Conservation (phyloP, 2,113 vertebrate species). For the Colistium nudipinnis region DNA sequence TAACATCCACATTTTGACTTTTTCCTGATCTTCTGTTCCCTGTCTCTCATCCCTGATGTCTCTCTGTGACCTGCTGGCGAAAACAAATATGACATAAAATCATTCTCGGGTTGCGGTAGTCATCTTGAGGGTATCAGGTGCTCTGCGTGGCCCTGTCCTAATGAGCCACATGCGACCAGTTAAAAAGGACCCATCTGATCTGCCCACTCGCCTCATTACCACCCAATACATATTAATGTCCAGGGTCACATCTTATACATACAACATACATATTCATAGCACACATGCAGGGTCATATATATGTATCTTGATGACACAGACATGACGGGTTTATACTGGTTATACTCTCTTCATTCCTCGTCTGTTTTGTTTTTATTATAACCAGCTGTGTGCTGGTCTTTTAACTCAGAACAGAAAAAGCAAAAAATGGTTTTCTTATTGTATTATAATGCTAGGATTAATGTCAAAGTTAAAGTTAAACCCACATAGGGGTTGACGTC, state of each 20-base stretch:
- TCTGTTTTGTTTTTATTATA: slow-evolving; percentile 47
- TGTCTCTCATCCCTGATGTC: not conserved
- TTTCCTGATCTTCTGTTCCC: not conserved
- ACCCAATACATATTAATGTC: slow-evolving; percentile 81
- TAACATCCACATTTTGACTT: slow-evolving; percentile 15
- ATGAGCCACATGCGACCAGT: slow-evolving; percentile 82
- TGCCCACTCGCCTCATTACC: slow-evolving; percentile 78
- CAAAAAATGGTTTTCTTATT: too few species aligned
- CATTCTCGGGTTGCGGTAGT: slow-evolving; percentile 58
- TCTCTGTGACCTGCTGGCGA: not conserved
- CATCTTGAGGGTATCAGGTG: slow-evolving; percentile 76
- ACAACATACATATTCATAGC: slow-evolving; percentile 80
- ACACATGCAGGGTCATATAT: slow-evolving; percentile 71
- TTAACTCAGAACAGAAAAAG: not conserved
- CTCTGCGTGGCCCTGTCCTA: slow-evolving; percentile 63
- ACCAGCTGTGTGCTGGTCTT: slow-evolving; percentile 15
- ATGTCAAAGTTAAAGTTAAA: too few species aligned
- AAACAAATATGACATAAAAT: slow-evolving; percentile 51
- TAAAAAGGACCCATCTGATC: slow-evolving; percentile 80
- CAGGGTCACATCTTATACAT: slow-evolving; percentile 79
- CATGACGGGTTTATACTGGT: slow-evolving; percentile 54
- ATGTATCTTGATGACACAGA: slow-evolving; percentile 61
- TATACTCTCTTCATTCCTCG: slow-evolving; percentile 25
- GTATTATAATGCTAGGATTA: too few species aligned
- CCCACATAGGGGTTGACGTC: too few species aligned